phyloP scores from a whole-genome alignment of 2,888 invertebrate species.

The Fragum fragum region DNA sequence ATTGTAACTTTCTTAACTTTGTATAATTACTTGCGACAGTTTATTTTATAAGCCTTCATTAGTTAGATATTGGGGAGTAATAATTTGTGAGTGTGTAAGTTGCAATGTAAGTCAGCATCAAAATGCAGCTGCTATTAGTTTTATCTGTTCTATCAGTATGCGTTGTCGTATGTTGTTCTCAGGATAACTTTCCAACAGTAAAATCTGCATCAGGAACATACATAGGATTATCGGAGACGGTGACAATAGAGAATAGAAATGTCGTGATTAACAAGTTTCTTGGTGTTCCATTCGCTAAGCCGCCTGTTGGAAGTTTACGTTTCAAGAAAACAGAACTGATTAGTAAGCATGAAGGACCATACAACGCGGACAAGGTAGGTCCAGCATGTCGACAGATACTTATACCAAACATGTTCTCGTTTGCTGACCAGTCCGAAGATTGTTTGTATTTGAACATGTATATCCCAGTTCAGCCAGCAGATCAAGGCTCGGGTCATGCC shows the following conservation, averaged over 20 bases:
- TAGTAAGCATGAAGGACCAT: background rate
- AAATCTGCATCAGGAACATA: background rate
- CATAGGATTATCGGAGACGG: background rate
- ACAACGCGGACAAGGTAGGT: background rate
- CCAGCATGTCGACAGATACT: background rate
- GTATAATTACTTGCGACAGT: no score
- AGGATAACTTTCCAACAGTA: background rate
- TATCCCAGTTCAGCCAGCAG: constrained; percentile 9
- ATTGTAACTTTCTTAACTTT: no score
- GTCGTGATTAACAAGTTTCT: background rate
- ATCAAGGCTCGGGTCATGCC: background rate
- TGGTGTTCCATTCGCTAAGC: constrained; percentile 20
- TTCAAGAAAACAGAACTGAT: constrained; percentile 12
- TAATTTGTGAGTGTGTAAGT: no score
- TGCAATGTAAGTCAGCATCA: background rate
- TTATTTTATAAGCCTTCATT: no score
- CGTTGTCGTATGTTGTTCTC: background rate
- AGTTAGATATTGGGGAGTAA: no score
- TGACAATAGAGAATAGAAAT: background rate
- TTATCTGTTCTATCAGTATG: background rate
- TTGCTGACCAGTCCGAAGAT: constrained; percentile 8
- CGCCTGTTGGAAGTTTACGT: constrained; percentile 1
- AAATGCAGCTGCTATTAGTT: background rate
- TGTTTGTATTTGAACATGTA: constrained; percentile 25
- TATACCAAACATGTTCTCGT: background rate